Percentiles rank a stretch among this genome's conserved stretches.
These are phyloP conservation scores for Penelope pileata DNA, from an alignment of 2,113 vertebrate genomes.

Conservation along the genomic window DNA sequence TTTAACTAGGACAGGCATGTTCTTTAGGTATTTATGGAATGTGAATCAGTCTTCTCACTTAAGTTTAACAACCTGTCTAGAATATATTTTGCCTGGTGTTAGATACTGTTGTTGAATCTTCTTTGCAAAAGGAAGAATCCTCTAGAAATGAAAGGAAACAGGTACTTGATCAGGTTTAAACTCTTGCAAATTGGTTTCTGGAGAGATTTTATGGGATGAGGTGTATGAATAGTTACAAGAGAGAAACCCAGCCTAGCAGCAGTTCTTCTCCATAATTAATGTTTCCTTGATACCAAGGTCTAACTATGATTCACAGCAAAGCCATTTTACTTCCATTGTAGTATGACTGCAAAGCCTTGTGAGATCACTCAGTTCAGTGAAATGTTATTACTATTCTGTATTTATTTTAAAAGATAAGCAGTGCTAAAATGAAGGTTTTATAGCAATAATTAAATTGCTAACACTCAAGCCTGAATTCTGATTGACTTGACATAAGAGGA, in stretches of 20 bases:
- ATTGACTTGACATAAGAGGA: conserved; percentile 39
- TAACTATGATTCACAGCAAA: background rate
- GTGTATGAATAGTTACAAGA: background rate
- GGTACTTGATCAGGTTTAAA: background rate
- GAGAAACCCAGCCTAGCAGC: background rate
- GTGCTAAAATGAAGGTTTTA: conserved; percentile 6
- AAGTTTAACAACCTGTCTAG: background rate
- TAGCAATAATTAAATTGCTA: conserved; percentile 23
- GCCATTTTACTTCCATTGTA: background rate
- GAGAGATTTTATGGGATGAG: background rate
- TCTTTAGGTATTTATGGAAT: background rate
- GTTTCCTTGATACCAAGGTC: background rate
- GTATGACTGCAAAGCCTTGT: background rate
- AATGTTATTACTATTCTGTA: background rate
- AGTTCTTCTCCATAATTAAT: background rate
- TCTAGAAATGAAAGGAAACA: background rate
- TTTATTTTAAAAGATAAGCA: conserved; percentile 45
- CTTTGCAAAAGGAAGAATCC: background rate
- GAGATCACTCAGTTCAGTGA: background rate
- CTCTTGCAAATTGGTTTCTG: background rate
- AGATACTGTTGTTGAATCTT: background rate
- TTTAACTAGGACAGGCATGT: background rate
- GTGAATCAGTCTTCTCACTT: background rate
- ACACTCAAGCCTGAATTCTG: conserved; percentile 11
- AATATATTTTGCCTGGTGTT: background rate